Evolutionary conservation across 2,888 invertebrate genomes (phyloP).

Genomic region (Drosophila gaucha): DNA sequence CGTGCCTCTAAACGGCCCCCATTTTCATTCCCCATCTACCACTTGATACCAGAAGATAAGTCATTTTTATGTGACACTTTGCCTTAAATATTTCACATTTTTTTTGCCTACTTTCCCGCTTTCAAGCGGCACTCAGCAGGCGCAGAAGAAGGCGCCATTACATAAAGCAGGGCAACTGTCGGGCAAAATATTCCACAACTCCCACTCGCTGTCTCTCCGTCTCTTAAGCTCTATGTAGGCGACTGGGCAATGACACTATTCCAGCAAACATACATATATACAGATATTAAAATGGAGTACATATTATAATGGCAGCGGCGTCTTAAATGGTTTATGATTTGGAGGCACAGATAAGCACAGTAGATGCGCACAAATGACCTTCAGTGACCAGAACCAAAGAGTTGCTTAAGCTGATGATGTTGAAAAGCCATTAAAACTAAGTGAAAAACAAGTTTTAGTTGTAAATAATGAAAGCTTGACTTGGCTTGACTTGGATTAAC

Average conservation of each 20-base stretch:
- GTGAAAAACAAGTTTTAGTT: background rate
- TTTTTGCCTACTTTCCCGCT: constrained; percentile 6
- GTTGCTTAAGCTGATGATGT: constrained; percentile 4
- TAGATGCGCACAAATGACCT: constrained; percentile 30
- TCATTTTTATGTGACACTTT: constrained; percentile 84
- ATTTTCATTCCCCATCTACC: constrained; percentile 63
- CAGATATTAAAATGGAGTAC: constrained; percentile 11
- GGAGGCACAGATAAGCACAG: constrained; percentile 51
- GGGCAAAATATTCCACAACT: constrained; percentile 17
- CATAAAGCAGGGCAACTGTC: constrained; percentile 33
- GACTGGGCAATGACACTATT: constrained; percentile 70
- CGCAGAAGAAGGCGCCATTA: constrained; percentile 47
- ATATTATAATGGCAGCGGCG: constrained; percentile 66
- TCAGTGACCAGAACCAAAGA: constrained; percentile 24
- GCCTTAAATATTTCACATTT: constrained; percentile 82
- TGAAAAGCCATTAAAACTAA: constrained; percentile 12
- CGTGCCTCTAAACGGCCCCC: constrained; percentile 45
- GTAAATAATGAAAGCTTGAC: background rate
- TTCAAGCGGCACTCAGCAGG: constrained; percentile 14
- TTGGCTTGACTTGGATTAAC: background rate
- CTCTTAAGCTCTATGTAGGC: constrained; percentile 13
- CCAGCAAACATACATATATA: constrained; percentile 11
- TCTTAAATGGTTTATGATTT: constrained; percentile 72
- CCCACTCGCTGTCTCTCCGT: background rate
- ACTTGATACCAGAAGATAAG: constrained; percentile 82